Percentiles rank a stretch among this genome's conserved stretches.
These are phyloP conservation scores for Ara ararauna DNA, from an alignment of 2,797 vertebrate species.

Conservation along the genomic window DNA sequence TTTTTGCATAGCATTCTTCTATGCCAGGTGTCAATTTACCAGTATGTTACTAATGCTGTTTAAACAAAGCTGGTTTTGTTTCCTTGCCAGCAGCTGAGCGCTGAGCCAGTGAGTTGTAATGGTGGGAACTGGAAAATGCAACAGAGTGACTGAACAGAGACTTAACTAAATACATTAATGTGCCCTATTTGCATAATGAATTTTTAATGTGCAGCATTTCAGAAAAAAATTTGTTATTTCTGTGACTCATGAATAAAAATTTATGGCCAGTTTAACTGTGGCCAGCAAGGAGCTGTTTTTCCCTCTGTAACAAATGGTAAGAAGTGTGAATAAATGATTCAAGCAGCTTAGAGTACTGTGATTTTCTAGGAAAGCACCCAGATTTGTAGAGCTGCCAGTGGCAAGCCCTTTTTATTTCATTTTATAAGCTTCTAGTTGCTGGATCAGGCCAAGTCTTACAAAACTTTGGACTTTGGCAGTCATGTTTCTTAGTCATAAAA, in stretches of 20 bases:
- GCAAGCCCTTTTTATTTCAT: background rate
- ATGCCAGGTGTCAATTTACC: background rate
- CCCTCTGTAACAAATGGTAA: background rate
- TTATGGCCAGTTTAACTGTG: background rate
- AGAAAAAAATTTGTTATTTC: background rate
- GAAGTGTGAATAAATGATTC: background rate
- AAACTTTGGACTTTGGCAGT: background rate
- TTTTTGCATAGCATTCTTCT: background rate
- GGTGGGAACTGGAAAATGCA: background rate
- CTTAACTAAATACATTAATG: background rate
- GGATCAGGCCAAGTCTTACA: background rate
- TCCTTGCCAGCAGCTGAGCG: background rate
- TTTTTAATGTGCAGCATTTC: background rate
- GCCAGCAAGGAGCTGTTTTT: background rate
- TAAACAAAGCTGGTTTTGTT: background rate
- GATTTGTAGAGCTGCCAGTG: background rate
- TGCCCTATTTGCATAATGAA: background rate
- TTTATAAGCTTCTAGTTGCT: background rate
- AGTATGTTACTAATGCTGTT: background rate
- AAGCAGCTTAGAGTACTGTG: background rate
- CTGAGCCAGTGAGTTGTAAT: background rate
- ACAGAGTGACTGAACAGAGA: background rate
- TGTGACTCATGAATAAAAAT: background rate
- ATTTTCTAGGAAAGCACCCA: conserved; percentile 3
- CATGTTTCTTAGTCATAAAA: background rate